phyloP scores from a whole-genome alignment of 1,140 invertebrate species.

The Drosophila pseudoobscura region DNA sequence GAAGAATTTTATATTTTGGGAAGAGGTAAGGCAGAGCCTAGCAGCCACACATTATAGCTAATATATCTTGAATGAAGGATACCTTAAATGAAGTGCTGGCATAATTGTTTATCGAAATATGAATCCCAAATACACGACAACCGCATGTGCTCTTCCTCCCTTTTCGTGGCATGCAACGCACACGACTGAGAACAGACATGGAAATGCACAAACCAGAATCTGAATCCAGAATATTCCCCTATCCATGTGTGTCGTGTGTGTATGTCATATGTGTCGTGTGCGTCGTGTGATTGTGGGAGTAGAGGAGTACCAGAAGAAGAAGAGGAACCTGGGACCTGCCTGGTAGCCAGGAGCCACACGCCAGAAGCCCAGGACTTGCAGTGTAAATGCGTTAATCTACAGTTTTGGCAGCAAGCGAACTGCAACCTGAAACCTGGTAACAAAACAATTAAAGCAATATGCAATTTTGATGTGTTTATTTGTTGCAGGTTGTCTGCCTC shows the following conservation, averaged over 20 bases:
- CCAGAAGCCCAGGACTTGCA: conserved; percentile 30
- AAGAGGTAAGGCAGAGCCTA: background rate
- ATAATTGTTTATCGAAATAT: conserved; percentile 72
- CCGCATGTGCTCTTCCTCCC: background rate
- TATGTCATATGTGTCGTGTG: background rate
- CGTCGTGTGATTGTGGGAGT: conserved; percentile 5
- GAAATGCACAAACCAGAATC: conserved; percentile 60
- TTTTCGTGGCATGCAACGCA: conserved; percentile 4
- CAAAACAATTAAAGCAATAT: conserved; percentile 83
- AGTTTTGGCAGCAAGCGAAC: conserved; percentile 64
- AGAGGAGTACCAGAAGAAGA: too few species aligned
- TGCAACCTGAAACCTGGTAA: conserved; percentile 60
- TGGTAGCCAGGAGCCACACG: conserved; percentile 37
- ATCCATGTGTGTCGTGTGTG: background rate
- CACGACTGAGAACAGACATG: conserved; percentile 39
- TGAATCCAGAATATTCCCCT: conserved; percentile 2
- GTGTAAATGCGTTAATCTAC: conserved; percentile 81
- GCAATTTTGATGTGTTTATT: conserved; percentile 82
- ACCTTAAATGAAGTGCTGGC: conserved; percentile 38
- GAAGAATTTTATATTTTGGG: conserved; percentile 16
- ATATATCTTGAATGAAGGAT: background rate
- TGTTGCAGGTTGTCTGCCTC: conserved; percentile 49
- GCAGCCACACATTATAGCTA: background rate
- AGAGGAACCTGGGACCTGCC: background rate
- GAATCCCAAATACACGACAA: conserved; percentile 38